Conservation (phyloP, 92 coral and sea anemone genomes). For the Parazoanthus swiftii region DNA sequence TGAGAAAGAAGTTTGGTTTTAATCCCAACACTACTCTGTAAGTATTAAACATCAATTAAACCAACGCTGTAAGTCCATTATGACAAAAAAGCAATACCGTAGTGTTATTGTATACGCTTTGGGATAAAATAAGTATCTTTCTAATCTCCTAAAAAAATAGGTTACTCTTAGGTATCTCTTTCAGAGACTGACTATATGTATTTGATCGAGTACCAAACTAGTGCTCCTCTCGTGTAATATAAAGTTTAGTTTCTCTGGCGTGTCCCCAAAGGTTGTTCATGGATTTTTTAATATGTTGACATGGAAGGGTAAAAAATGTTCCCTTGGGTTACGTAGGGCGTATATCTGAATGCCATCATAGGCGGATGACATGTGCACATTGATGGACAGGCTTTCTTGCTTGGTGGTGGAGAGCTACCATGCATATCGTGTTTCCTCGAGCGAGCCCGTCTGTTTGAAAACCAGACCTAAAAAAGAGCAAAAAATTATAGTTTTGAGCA, state of each 20-base stretch:
- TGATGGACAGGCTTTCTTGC: slow-evolving; percentile 38
- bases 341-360: slow-evolving; percentile 30
- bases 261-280: neutral
- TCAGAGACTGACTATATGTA: slow-evolving; percentile 10
- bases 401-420: slow-evolving; percentile 35
- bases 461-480: slow-evolving; percentile 67
- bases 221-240: neutral
- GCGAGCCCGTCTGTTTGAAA: slow-evolving; percentile 83
- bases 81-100: neutral
- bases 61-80: neutral
- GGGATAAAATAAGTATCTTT: neutral
- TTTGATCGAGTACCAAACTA: slow-evolving; percentile 8
- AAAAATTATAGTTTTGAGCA: neutral
- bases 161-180: slow-evolving; percentile 1
- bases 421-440: slow-evolving; percentile 72
- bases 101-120: neutral
- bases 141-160: slow-evolving; percentile 9
- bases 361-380: slow-evolving; percentile 68
- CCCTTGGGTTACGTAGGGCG: slow-evolving; percentile 31
- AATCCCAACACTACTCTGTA: neutral
- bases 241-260: neutral
- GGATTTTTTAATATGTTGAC: slow-evolving; percentile 28
- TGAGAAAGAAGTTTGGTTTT: neutral
- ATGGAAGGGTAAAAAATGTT: slow-evolving; percentile 37
- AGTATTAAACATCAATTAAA: neutral